A percentile compares a stretch with the other conserved stretches of the same genome.
Conservation (phyloP, 1,140 invertebrate genomes). For the Papilio machaon region DNA sequence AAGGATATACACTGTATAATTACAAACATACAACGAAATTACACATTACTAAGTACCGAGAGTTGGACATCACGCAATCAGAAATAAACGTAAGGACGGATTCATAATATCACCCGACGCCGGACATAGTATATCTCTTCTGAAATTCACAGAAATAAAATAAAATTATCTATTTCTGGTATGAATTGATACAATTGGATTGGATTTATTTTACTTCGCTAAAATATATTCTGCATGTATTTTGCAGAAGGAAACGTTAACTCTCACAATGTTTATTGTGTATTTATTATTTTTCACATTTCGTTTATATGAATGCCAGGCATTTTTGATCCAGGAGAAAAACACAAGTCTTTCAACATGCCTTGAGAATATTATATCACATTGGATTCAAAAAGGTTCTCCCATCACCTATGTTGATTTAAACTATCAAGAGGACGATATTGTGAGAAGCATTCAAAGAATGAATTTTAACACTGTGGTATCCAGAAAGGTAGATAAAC, state of each 20-base stretch:
- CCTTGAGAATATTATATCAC: slow-evolving; percentile 2
- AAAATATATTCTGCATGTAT: no score
- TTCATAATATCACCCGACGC: neutral
- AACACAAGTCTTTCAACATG: neutral
- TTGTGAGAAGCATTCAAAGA: neutral
- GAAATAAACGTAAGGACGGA: neutral
- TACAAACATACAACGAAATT: neutral
- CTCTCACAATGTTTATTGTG: neutral
- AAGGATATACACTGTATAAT: neutral
- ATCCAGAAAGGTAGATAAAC: slow-evolving; percentile 1
- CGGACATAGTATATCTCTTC: neutral
- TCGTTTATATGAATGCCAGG: neutral
- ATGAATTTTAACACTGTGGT: slow-evolving; percentile 15
- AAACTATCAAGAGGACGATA: slow-evolving; percentile 5
- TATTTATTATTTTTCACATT: slow-evolving; percentile 11
- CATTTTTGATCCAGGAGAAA: neutral
- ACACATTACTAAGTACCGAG: neutral
- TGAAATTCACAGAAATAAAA: neutral
- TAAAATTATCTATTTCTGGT: no score
- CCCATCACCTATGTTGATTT: slow-evolving; percentile 23
- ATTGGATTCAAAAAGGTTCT: slow-evolving; percentile 10
- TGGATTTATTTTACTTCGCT: no score
- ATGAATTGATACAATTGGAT: no score
- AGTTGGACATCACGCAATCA: neutral
- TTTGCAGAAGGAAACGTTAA: neutral